Evolutionary conservation across 1,140 invertebrate genomes (phyloP).

Genomic region (Pogonomyrmex californicus): DNA sequence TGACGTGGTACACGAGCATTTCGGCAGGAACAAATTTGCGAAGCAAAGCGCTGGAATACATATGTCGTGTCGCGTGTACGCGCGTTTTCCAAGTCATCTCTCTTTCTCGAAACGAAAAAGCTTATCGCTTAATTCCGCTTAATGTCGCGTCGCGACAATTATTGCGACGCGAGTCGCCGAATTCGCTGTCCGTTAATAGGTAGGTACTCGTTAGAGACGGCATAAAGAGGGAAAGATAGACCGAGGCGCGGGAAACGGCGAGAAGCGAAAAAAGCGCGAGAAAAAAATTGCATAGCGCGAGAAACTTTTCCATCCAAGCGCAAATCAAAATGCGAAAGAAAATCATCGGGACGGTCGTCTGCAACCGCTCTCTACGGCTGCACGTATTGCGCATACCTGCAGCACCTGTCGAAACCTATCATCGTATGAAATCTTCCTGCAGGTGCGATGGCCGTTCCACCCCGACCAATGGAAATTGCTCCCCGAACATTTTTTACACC

Average conservation of each 20-base stretch:
- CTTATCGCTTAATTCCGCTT: background rate
- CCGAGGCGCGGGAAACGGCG: background rate
- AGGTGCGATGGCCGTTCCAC: slow-evolving; percentile 63
- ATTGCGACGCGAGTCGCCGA: slow-evolving; percentile 7
- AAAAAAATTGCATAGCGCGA: background rate
- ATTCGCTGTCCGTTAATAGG: background rate
- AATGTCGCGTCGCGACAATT: background rate
- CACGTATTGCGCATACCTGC: slow-evolving; percentile 51
- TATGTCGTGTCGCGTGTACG: background rate
- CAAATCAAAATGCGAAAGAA: slow-evolving; percentile 66
- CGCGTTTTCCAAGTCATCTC: background rate
- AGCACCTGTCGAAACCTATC: slow-evolving; percentile 72
- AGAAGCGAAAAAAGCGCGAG: background rate
- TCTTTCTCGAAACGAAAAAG: background rate
- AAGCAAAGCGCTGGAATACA: background rate
- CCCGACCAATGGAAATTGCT: slow-evolving; percentile 68
- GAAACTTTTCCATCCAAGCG: slow-evolving; percentile 32
- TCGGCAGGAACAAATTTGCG: slow-evolving; percentile 46
- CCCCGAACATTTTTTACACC: slow-evolving; percentile 70
- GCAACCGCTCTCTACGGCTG: background rate
- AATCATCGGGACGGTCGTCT: slow-evolving; percentile 49
- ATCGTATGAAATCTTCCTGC: slow-evolving; percentile 65
- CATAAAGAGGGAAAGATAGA: background rate
- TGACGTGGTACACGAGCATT: slow-evolving; percentile 47
- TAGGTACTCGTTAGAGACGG: slow-evolving; percentile 36